Evolutionary conservation across 2,797 vertebrate species (phyloP).

Genomic region (Vipera ursinii): DNA sequence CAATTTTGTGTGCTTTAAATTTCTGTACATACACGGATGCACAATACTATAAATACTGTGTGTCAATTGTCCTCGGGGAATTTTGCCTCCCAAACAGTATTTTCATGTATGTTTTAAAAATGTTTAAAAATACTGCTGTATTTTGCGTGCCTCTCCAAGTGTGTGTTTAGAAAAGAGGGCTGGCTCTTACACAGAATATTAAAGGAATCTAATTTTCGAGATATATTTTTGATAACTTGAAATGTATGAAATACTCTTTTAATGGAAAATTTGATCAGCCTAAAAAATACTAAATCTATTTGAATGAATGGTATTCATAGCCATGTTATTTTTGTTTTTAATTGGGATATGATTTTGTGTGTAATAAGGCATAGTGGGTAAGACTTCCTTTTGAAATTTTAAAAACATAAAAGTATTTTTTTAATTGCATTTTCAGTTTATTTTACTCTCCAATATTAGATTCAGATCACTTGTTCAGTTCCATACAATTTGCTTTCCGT

Average conservation of each 20-base stretch:
- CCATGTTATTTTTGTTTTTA: conserved; percentile 54
- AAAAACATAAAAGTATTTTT: conserved; percentile 54
- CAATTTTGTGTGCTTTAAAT: conserved; percentile 77
- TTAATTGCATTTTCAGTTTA: conserved; percentile 48
- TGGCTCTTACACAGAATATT: conserved; percentile 68
- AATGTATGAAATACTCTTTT: conserved; percentile 71
- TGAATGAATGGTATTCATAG: conserved; percentile 58
- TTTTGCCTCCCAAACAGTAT: conserved; percentile 68
- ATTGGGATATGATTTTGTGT: conserved; percentile 60
- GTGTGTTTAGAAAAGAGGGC: conserved; percentile 67
- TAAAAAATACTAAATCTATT: conserved; percentile 65
- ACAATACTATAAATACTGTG: conserved; percentile 57
- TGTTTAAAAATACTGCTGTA: conserved; percentile 66
- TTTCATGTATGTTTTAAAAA: conserved; percentile 68
- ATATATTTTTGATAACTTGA: conserved; percentile 79
- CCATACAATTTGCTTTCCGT: neutral
- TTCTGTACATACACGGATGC: conserved; percentile 70
- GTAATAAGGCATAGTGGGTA: conserved; percentile 60
- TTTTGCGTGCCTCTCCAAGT: conserved; percentile 67
- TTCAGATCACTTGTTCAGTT: neutral
- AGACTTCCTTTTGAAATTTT: conserved; percentile 49
- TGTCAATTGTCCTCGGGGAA: conserved; percentile 66
- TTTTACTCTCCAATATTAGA: conserved; percentile 49
- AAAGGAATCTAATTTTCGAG: conserved; percentile 73
- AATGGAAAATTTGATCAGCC: conserved; percentile 60